phyloP scores from a whole-genome alignment of 2,888 invertebrate genomes.

The Crocallis elinguaria region DNA sequence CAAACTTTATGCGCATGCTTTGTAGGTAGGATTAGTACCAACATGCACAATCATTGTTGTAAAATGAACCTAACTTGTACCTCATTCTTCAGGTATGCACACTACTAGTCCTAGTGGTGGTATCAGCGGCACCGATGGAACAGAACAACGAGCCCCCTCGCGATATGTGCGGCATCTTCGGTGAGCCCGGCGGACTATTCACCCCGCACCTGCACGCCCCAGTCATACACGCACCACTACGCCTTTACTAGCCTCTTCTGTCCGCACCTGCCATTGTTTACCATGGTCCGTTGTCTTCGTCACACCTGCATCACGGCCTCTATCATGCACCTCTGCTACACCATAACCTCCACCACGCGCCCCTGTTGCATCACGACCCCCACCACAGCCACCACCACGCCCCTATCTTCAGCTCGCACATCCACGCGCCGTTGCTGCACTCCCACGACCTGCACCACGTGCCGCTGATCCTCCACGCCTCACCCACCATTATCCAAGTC shows the following conservation, averaged over 20 bases:
- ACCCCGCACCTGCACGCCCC: conserved; percentile 37
- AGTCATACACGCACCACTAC: conserved; percentile 29
- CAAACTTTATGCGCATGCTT: too few species aligned
- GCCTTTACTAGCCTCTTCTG: conserved; percentile 26
- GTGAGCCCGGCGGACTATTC: conserved; percentile 53
- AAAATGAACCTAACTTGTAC: not conserved
- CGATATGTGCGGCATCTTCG: conserved; percentile 61
- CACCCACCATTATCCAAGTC: conserved; percentile 38
- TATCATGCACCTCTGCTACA: not conserved
- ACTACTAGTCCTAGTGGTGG: conserved; percentile 51
- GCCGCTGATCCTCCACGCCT: conserved; percentile 17
- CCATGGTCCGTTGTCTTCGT: conserved; percentile 11
- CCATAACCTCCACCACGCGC: conserved; percentile 7
- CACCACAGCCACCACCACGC: conserved; percentile 28
- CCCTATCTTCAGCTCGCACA: conserved; percentile 25
- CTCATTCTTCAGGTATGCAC: conserved; percentile 47
- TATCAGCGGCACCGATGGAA: conserved; percentile 41
- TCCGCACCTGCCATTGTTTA: conserved; percentile 8
- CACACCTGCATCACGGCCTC: conserved; percentile 1
- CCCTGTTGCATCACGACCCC: conserved; percentile 10
- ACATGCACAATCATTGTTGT: too few species aligned
- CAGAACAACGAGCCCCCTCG: conserved; percentile 41
- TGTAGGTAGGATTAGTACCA: too few species aligned
- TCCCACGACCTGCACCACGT: conserved; percentile 21
- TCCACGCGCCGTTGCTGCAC: conserved; percentile 16